Base-by-base conservation (phyloP, 2,888 invertebrate species). In the Diarsia brunnea region DNA sequence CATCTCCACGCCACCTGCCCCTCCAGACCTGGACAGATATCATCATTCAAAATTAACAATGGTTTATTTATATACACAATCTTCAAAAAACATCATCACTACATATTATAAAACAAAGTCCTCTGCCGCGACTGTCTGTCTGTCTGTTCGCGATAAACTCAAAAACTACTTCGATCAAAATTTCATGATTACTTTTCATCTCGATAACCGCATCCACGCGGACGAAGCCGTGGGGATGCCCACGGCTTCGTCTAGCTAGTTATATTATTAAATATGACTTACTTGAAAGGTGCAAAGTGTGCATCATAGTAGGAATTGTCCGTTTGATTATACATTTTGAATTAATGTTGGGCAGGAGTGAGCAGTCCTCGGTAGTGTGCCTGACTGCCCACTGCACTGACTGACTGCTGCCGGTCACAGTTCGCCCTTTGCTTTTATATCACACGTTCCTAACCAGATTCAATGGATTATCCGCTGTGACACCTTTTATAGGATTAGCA, bases 351-450 rank as follows among this genome's bases (percentile, higher is more conserved):
- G 79, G 65, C 81, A 73, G 70, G 78, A 76, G 91, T 93, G 96
- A 96, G 96, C 96, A 96, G 96, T 93, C 96, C 96, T 96, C 95
- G 93, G 95, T 91, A 94, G 95, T 92, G 93, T 86, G 92, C 90
- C 82, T 77, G 82, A 79, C 84, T 81, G 91, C 91, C 91, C 94
- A 94, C 94, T 93, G 90, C 94, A 93, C 95, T 93, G 95, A 96
- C 96, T 96, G 95, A 96, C 96, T 96, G 96, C 95, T 95, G 87
- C 51, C 78, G 49, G 21, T 47, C 38, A 58, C 77, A 58, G 55
- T 38, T 31, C 65, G 79, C 75, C 73, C 77, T 85, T 79, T 76
- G 83, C 87, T 92, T 96, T 94, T 96, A 96, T 96, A 96, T 92
- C 90, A 92, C 75, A 86, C 79, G 63, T 76, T 83, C 58, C 90